These are phyloP conservation scores for Astreopora myriophthalma DNA, from an alignment of 64 coral and sea anemone genomes.

Conservation along the genomic window DNA sequence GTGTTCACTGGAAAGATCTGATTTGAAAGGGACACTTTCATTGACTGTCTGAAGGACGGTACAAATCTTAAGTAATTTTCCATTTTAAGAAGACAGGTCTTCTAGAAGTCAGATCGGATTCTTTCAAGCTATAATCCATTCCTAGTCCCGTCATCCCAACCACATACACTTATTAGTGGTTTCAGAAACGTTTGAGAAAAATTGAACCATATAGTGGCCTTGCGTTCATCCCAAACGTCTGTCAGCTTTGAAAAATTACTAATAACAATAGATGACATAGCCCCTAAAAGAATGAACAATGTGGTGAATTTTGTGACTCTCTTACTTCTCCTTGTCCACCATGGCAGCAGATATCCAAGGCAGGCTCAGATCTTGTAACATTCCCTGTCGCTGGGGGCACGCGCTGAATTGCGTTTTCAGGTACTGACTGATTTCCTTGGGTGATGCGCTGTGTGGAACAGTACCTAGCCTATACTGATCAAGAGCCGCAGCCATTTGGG, in stretches of 20 bases:
- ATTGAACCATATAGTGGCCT: too few species aligned
- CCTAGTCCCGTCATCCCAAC: too few species aligned
- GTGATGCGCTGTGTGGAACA: constrained; percentile 40
- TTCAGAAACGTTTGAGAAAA: too few species aligned
- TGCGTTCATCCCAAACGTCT: too few species aligned
- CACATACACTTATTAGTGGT: too few species aligned
- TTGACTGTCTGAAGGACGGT: neutral
- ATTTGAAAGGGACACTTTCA: neutral
- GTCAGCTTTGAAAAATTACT: too few species aligned
- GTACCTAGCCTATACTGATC: constrained; percentile 67
- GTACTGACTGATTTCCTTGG: constrained; percentile 46
- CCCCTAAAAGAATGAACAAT: neutral
- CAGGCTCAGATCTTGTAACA: constrained; percentile 34
- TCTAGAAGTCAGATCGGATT: too few species aligned
- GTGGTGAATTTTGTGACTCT: neutral
- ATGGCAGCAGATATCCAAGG: constrained; percentile 70
- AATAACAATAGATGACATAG: neutral
- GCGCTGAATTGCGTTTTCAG: constrained; percentile 65
- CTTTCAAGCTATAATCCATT: too few species aligned
- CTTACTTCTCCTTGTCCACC: constrained; percentile 75
- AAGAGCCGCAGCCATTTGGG: constrained; percentile 80
- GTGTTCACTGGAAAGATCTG: neutral
- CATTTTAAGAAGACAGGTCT: too few species aligned
- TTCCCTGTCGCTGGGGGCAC: constrained; percentile 14
- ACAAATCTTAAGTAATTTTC: too few species aligned